A percentile compares a stretch with the other conserved stretches of the same genome.
Evolutionary conservation across 2,888 invertebrate species (phyloP).

Genomic region (Tetranychus piercei): DNA sequence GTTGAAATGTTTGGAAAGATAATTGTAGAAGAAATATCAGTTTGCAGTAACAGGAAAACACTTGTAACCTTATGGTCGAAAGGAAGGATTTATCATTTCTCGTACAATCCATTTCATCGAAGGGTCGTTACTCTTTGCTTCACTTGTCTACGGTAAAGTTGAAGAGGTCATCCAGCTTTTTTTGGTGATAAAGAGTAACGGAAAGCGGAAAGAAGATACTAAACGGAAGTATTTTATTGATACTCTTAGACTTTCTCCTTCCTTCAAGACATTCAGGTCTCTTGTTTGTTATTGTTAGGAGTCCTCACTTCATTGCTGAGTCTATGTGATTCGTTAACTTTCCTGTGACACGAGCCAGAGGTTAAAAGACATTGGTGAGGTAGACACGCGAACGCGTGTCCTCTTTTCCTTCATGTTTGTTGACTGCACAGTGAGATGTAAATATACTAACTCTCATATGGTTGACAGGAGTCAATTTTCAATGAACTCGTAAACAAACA

Average conservation of each 20-base stretch:
- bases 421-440: background rate
- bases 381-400: background rate
- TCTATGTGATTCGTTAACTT: background rate
- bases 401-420: background rate
- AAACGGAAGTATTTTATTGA: background rate
- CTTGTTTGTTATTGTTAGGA: background rate
- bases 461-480: slow-evolving; percentile 1
- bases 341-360: background rate
- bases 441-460: background rate
- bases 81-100: background rate
- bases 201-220: background rate
- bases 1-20: too few relatives aligned
- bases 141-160: background rate
- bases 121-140: background rate
- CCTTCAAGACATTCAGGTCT: background rate
- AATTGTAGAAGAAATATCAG: background rate
- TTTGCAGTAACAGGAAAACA: background rate
- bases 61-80: background rate
- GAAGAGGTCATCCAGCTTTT: background rate
- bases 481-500: background rate
- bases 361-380: background rate
- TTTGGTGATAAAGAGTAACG: background rate
- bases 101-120: background rate
- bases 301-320: background rate
- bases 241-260: background rate